A percentile compares a stretch with the other conserved stretches of the same genome.
phyloP scores from a whole-genome alignment of 2,888 invertebrate species.

The Sphecodes monilicornis region DNA sequence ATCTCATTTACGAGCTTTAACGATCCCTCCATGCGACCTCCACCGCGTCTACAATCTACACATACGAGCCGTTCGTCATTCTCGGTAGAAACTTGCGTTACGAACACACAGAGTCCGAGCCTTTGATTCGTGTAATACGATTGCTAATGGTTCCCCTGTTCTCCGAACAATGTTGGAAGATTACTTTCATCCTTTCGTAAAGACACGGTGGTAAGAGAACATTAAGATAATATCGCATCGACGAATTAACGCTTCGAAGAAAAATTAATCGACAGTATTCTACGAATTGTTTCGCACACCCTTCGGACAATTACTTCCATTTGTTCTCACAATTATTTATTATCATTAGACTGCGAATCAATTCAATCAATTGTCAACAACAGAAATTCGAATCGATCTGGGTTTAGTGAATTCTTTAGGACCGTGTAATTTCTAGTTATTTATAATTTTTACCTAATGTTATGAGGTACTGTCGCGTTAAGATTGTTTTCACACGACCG shows the following conservation, averaged over 20 bases:
- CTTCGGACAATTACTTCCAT: neutral
- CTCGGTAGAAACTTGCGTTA: slow-evolving; percentile 38
- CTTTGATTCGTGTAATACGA: slow-evolving; percentile 20
- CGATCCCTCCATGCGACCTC: slow-evolving; percentile 62
- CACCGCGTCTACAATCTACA: slow-evolving; percentile 51
- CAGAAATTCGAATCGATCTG: neutral
- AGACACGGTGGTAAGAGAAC: neutral
- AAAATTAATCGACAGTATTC: neutral
- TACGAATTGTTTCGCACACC: neutral
- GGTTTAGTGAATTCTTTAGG: neutral
- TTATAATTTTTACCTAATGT: slow-evolving; percentile 53
- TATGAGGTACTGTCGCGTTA: slow-evolving; percentile 56
- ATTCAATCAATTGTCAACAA: neutral
- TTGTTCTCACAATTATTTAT: neutral
- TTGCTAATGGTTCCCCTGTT: slow-evolving; percentile 29
- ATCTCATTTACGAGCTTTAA: slow-evolving; percentile 72
- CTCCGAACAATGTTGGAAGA: neutral
- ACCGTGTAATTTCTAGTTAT: neutral
- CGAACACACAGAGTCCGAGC: slow-evolving; percentile 22
- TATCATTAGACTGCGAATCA: neutral
- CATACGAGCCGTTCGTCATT: slow-evolving; percentile 49
- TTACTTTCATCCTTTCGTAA: slow-evolving; percentile 1
- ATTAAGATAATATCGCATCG: neutral
- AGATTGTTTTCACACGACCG: slow-evolving; percentile 65
- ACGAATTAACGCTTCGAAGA: neutral